phyloP scores from a whole-genome alignment of 2,113 vertebrate species.

The Dolichotis patagonum region DNA sequence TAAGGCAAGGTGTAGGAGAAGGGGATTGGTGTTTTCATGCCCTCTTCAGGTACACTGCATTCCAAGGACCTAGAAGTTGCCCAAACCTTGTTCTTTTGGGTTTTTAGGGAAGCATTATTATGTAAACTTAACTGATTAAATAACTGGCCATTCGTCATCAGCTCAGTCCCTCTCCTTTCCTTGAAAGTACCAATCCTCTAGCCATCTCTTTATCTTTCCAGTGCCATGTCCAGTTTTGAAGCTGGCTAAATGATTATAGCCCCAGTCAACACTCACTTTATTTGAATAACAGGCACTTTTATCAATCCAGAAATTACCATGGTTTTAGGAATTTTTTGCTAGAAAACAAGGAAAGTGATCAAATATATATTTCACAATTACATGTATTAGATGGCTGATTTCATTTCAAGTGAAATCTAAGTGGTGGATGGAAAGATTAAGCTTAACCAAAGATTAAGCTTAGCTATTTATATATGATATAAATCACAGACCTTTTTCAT shows the following conservation, averaged over 20 bases:
- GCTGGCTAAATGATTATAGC: not conserved
- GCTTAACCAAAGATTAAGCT: not conserved
- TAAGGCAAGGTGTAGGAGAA: no score
- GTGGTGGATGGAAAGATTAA: not conserved
- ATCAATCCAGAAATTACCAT: not conserved
- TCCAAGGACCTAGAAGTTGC: not conserved
- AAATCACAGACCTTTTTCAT: not conserved
- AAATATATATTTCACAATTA: not conserved
- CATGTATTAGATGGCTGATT: not conserved
- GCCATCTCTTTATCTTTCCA: not conserved
- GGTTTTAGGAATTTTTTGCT: not conserved
- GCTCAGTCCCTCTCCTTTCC: not conserved
- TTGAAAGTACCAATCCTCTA: not conserved
- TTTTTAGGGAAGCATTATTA: not conserved
- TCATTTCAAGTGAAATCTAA: not conserved
- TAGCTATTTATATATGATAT: not conserved
- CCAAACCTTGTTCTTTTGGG: not conserved
- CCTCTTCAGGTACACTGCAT: no score
- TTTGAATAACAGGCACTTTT: not conserved
- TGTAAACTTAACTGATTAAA: not conserved
- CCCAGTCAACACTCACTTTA: not conserved
- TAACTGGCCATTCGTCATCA: not conserved
- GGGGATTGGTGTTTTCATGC: no score
- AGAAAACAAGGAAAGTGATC: not conserved
- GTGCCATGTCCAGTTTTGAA: not conserved